These are phyloP conservation scores for Streptopelia turtur DNA, from an alignment of 2,797 vertebrate genomes.

Conservation along the genomic window DNA sequence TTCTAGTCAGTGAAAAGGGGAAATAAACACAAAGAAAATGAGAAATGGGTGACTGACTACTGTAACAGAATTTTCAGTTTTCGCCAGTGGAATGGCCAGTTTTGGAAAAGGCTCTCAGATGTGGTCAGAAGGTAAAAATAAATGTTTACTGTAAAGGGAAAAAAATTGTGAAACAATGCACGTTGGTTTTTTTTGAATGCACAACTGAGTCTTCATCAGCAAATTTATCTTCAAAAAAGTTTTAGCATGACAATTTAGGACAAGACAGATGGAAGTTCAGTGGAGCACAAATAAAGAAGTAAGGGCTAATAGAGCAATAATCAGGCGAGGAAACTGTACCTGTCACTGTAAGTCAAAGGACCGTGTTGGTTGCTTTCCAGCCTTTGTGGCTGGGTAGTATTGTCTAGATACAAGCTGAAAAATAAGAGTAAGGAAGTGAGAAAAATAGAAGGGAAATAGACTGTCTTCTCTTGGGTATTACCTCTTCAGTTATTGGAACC, in stretches of 20 bases:
- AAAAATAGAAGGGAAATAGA: neutral
- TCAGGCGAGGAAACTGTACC: neutral
- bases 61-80: neutral
- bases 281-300: neutral
- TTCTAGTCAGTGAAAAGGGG: neutral
- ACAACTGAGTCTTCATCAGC: neutral
- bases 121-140: neutral
- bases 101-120: conserved; percentile 2
- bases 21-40: conserved; percentile 2
- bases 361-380: accelerated
- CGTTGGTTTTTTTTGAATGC: conserved; percentile 20
- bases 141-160: neutral
- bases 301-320: neutral
- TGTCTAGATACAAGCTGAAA: neutral
- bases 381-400: neutral
- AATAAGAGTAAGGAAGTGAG: neutral
- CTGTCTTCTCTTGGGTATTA: neutral
- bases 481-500: neutral
- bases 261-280: neutral
- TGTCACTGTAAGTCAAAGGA: neutral
- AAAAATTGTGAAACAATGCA: neutral
- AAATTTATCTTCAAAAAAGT: conserved; percentile 22
- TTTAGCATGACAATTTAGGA: neutral
- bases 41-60: neutral
- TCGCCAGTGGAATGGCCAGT: neutral